Base-by-base conservation (phyloP, 2,113 vertebrate genomes). In the Hippocampus abdominalis region DNA sequence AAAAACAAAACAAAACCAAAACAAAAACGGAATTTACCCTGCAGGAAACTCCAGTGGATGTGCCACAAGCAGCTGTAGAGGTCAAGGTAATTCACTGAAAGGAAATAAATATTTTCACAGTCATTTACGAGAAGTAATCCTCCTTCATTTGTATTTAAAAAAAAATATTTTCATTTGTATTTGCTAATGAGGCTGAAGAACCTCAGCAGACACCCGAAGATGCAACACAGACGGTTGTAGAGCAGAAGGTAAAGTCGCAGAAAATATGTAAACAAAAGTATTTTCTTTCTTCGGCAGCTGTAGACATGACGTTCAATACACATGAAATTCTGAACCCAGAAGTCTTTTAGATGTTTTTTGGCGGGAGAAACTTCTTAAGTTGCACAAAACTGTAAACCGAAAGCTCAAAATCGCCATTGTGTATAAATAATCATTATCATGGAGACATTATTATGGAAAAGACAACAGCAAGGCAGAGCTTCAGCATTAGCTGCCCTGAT, bases 181-280 rank as follows among this genome's bases (percentile, higher is more conserved):
- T 63, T 74, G 76, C 29, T 74, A 76, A 36, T 67, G 57, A 72
- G 54, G 68, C 78, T 68, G 79, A 74, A 42, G n/a, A 61, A 60
- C 57, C 57, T 70, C 72, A 66, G 51, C 67, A 80, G 74, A 62
- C 71, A 71, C 66, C 72, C 36, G 79, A 73, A 46, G 73, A 79
- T 64, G 70, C 44, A 67, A 56, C 54, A 44, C 49, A 75, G 62
- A 44, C 69, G 40, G 60, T 70, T 68, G 75, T 82, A 75, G 77
- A 80, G 16, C 68, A 74, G 65, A 73, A 85, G 81, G 84, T 85
- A 88, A 88, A 79, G 69, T 64, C 67, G 69, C 42, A 39, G 32
- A 23, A 39, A 44, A 73, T 69, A 51, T 60, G 57, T 42, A 68
- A 3, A 2, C 40, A 66, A 62, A 66, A 61, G 65, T 73, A 25